phyloP scores from a whole-genome alignment of 2,113 vertebrate genomes.

The Struthidea cinerea region DNA sequence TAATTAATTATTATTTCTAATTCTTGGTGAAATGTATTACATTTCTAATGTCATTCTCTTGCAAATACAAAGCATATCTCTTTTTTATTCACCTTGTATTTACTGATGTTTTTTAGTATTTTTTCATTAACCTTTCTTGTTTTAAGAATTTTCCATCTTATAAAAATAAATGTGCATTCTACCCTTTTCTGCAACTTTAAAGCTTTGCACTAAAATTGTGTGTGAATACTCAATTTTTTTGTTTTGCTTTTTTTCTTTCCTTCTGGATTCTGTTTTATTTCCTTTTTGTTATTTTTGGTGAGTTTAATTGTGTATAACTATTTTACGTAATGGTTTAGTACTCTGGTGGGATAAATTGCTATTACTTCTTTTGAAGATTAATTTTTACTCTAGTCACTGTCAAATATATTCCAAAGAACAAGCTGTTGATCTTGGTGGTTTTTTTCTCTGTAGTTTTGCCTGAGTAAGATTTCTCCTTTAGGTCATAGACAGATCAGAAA shows the following conservation, averaged over 20 bases:
- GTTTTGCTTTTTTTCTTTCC: background rate
- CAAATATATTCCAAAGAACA: background rate
- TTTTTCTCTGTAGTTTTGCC: background rate
- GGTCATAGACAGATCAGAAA: background rate
- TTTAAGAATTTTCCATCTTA: background rate
- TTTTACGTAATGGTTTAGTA: background rate
- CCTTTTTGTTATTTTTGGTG: background rate
- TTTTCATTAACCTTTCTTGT: background rate
- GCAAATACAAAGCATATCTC: background rate
- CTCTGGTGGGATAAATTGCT: background rate
- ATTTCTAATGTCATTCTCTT: background rate
- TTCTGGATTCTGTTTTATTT: background rate
- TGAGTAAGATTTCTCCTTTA: background rate
- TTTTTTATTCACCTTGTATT: background rate
- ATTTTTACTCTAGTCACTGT: background rate
- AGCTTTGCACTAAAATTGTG: background rate
- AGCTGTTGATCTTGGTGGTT: background rate
- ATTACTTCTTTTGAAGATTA: background rate
- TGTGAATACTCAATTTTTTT: background rate
- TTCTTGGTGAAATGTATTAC: background rate
- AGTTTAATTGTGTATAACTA: background rate
- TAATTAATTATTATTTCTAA: background rate
- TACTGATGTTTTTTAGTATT: background rate
- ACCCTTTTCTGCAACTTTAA: background rate
- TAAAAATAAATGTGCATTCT: background rate